phyloP scores from a whole-genome alignment of 1,140 invertebrate genomes.

The Colletes latitarsis region DNA sequence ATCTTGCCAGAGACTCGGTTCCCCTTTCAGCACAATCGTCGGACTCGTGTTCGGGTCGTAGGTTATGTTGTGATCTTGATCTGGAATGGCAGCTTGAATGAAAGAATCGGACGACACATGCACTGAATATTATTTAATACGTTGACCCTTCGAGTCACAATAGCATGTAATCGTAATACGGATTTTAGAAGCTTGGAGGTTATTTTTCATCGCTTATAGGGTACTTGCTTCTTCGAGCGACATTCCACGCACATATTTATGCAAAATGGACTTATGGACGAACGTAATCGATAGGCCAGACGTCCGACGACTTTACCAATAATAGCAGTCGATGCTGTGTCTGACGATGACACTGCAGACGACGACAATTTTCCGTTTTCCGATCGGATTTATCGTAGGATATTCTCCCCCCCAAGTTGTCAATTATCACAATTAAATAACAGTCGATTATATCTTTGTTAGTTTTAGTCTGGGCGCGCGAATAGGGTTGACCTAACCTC shows the following conservation, averaged over 20 bases:
- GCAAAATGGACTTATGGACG: constrained; percentile 11
- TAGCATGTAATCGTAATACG: too few species aligned
- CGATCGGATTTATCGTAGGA: not conserved
- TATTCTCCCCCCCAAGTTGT: too few species aligned
- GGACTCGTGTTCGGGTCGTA: not conserved
- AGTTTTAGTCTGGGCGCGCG: too few species aligned
- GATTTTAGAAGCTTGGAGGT: too few species aligned
- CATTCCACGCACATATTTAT: constrained; percentile 34
- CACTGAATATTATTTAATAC: too few species aligned
- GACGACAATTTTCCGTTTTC: not conserved
- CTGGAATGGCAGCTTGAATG: too few species aligned
- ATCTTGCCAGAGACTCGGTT: not conserved
- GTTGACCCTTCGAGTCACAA: too few species aligned
- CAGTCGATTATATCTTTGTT: too few species aligned
- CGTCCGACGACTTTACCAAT: not conserved
- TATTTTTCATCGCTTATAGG: not conserved
- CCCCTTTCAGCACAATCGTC: not conserved
- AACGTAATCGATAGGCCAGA: not conserved
- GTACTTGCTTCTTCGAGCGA: not conserved
- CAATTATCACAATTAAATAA: too few species aligned
- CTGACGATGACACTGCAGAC: not conserved
- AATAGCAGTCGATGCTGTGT: not conserved
- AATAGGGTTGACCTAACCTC: not conserved
- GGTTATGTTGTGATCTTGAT: not conserved
- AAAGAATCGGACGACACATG: too few species aligned